These are phyloP conservation scores for Dryas iulia DNA, from an alignment of 1,140 invertebrate genomes.

Conservation along the genomic window DNA sequence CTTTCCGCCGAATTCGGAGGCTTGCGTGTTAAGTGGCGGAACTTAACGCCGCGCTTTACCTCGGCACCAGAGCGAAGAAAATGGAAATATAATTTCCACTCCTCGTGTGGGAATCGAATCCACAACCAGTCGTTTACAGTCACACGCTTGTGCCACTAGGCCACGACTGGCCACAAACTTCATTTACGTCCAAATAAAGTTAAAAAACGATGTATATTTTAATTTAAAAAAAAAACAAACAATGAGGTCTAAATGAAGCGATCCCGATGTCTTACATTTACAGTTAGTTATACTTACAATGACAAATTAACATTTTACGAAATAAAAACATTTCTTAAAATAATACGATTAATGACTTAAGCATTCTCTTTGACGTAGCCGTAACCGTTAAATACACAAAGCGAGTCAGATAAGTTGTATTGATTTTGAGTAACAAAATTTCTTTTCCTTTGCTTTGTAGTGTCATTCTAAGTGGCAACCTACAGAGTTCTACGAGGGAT, in stretches of 20 bases:
- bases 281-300: background rate
- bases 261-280: background rate
- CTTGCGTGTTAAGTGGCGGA: too few relatives aligned
- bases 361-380: background rate
- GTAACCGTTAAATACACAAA: conserved; percentile 44
- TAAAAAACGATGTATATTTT: background rate
- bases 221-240: background rate
- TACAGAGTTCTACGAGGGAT: conserved; percentile 52
- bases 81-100: too few relatives aligned
- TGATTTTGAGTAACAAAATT: conserved; percentile 60
- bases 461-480: conserved; percentile 62
- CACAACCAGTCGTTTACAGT: too few relatives aligned
- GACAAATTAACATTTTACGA: conserved; percentile 8
- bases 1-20: too few relatives aligned
- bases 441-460: conserved; percentile 49
- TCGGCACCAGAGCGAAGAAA: too few relatives aligned
- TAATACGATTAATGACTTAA: conserved; percentile 19
- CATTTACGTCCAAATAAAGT: too few relatives aligned
- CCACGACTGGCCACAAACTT: too few relatives aligned
- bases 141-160: too few relatives aligned
- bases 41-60: too few relatives aligned
- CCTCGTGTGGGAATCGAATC: too few relatives aligned
- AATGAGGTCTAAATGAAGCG: background rate
- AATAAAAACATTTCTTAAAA: conserved; percentile 4
- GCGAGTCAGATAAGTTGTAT: conserved; percentile 54